Base-by-base conservation (phyloP, 2,113 vertebrate species). In the Archocentrus centrarchus region DNA sequence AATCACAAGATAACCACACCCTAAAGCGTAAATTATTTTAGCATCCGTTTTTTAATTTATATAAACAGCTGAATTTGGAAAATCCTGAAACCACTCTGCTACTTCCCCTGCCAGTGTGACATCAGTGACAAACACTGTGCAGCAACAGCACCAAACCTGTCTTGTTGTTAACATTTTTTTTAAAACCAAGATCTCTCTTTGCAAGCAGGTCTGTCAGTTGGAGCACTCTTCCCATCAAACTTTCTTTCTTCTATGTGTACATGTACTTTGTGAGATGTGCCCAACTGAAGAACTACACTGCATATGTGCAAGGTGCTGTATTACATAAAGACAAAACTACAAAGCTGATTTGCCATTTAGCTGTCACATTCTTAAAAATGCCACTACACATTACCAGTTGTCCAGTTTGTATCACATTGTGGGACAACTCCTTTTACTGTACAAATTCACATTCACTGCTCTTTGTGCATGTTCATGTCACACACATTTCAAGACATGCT, bases 121-220 rank as follows among this genome's bases (percentile, higher is more conserved):
- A 70, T 53, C 44, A 73, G 44, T 32, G 47, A 73, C 47, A 73
- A 27, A 73, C 66, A 73, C 11, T n/a, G 66, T 50, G 47, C 27
- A 53, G 44, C 66, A 73, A 32, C 68, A 73, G 47, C 68, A 50
- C 15, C 47, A 50, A 50, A 17, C 47, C 6, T 7, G 15, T 17
- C 47, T 50, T 50, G 47, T 7, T 50, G 15, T 44, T 11, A 41
- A 41, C 11, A 13, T 44, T 11, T 44, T 44, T 18, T 70, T 30
- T 0, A 6, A 0, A 7, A 35, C 41, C 41, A 44, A 44, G 11
- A 15, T 0, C 3, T 73, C 22, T 32, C 30, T 53, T 47, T 73
- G 27, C 68, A 73, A 27, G 53, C 68, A 73, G 27, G 27, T 35
- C 68, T 73, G 68, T 73, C 47, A 73, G 10, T 73, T 8, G 3